Evolutionary conservation across 2,888 invertebrate genomes (phyloP), one percentile per base, ranked within the genome.

Genomic region (Augiades crinisus): DNA sequence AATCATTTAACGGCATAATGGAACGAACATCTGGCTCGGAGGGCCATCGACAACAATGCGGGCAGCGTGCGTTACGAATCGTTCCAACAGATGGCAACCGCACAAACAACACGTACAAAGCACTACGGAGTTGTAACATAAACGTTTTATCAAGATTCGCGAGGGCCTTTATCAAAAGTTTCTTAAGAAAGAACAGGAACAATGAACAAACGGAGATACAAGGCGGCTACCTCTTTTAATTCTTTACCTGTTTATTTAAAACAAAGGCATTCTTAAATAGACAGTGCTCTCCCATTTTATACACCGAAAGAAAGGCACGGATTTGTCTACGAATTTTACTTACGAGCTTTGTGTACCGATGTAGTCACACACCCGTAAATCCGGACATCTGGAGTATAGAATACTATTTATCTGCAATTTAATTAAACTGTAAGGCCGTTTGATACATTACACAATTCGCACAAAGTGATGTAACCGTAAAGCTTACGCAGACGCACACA

Each of bases 11-110:
- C 21, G 37, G 10, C 19, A 37, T 30, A 38, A 47, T 44, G 17
- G 38, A 24, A 22, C 16, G 8, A 43, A 55, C 56, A 59, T 61
- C 55, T 55, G 57, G 51, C 53, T 40, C 19, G 38, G 38, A 43
- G 47, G 56, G 52, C 52, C 54, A 46, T 45, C 34, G 22, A 52
- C 34, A 21, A 21, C 49, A 50, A 47, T 47, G 53, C 51, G 47
- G 17, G 54, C 47, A 55, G 38, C 24, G 50, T 43, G 47, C 49
- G 43, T 13, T 45, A 10, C 37, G 17, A 47, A 58, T 56, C 19
- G 31, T 54, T 37, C 22, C 44, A 49, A 45, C 58, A 58, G 56
- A 56, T 54, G 58, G 45, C 43, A 27, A 38, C 44, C 40, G 10
- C 40, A 31, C 33, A 31, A 30, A n/a, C 30, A 12, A 2, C 5